phyloP scores from a whole-genome alignment of 1,140 invertebrate species.

The Choristoneura fumiferana region DNA sequence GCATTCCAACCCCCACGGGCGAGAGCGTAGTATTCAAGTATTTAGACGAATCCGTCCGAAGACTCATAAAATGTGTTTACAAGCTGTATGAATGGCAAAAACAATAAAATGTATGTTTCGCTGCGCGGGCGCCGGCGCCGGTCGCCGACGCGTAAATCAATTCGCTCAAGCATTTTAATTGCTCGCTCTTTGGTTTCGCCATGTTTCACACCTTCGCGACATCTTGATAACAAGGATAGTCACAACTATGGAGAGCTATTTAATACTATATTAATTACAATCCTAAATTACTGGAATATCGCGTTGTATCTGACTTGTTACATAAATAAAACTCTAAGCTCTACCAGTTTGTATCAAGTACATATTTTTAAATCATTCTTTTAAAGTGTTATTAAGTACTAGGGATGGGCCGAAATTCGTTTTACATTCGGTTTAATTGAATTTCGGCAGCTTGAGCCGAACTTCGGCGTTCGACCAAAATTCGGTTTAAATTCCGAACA shows the following conservation, averaged over 20 bases:
- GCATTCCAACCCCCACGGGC: too few relatives aligned
- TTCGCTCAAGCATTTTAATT: constrained; percentile 38
- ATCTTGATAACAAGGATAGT: constrained; percentile 40
- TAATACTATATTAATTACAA: constrained; percentile 18
- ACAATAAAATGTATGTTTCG: constrained; percentile 13
- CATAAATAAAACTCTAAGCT: too few relatives aligned
- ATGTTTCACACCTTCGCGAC: constrained; percentile 31
- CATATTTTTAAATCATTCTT: too few relatives aligned
- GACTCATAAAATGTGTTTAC: constrained; percentile 14
- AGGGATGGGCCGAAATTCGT: too few relatives aligned
- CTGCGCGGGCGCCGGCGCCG: constrained; percentile 7
- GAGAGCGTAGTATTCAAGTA: not conserved
- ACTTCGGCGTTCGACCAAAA: too few relatives aligned
- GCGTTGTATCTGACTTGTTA: too few relatives aligned
- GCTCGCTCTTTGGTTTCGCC: constrained; percentile 33
- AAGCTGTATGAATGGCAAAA: constrained; percentile 10
- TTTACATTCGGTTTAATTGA: too few relatives aligned
- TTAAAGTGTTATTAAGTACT: too few relatives aligned
- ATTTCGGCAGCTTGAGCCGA: too few relatives aligned
- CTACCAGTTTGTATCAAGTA: too few relatives aligned
- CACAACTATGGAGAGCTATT: not conserved
- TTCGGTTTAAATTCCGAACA: too few relatives aligned
- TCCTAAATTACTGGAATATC: constrained; percentile 19
- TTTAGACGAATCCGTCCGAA: not conserved
- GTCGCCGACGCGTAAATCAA: constrained; percentile 36